Conservation (phyloP, 1,140 invertebrate genomes). For the Drosophila subobscura region DNA sequence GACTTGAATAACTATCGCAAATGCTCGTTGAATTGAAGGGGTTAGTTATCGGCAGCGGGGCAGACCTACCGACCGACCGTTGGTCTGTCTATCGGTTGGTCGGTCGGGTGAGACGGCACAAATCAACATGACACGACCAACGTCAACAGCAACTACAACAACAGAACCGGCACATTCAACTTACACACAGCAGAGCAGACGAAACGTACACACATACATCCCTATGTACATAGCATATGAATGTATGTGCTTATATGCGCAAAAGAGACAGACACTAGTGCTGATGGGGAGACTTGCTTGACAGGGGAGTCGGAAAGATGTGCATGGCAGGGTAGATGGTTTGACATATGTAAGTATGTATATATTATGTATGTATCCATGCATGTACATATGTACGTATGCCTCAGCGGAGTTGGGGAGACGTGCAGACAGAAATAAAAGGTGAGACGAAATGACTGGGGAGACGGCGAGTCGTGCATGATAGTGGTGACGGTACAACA, state of each 20-base stretch:
- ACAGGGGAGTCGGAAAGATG: too few relatives aligned
- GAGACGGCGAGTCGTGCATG: too few relatives aligned
- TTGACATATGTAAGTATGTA: too few relatives aligned
- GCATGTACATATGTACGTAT: too few relatives aligned
- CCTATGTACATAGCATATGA: slow-evolving; percentile 16
- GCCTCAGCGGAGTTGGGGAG: too few relatives aligned
- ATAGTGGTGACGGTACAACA: too few relatives aligned
- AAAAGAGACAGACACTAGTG: slow-evolving; percentile 21
- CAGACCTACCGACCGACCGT: slow-evolving; percentile 19
- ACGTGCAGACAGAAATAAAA: too few relatives aligned
- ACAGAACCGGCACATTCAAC: slow-evolving; percentile 76
- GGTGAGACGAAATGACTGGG: too few relatives aligned
- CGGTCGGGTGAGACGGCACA: slow-evolving; percentile 58
- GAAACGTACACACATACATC: slow-evolving; percentile 19
- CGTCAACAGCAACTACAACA: slow-evolving; percentile 62
- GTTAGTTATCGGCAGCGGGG: slow-evolving; percentile 14
- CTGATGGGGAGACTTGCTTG: too few relatives aligned
- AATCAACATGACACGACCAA: slow-evolving; percentile 81
- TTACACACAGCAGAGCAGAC: slow-evolving; percentile 26
- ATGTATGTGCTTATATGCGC: slow-evolving; percentile 16
- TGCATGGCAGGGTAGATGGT: too few relatives aligned
- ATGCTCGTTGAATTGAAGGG: slow-evolving; percentile 59
- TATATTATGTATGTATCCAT: too few relatives aligned
- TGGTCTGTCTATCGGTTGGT: slow-evolving; percentile 10
- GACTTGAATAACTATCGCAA: slow-evolving; percentile 74